phyloP scores from a whole-genome alignment of 1,140 invertebrate genomes.

The Helicoverpa armigera region DNA sequence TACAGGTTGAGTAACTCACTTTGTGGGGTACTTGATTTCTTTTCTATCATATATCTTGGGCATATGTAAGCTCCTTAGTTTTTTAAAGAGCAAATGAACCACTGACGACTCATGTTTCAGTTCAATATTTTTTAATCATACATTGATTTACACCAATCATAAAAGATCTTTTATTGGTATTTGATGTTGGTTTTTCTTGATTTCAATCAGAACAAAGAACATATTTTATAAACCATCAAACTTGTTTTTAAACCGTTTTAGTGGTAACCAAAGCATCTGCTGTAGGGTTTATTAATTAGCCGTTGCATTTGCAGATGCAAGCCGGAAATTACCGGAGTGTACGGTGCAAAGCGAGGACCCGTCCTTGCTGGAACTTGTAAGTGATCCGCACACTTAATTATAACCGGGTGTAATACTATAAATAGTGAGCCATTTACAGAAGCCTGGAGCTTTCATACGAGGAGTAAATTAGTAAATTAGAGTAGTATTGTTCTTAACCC shows the following conservation, averaged over 20 bases:
- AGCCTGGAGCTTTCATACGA: not conserved
- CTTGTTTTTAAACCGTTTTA: too few relatives aligned
- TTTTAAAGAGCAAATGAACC: not conserved
- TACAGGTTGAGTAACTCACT: slow-evolving; percentile 22
- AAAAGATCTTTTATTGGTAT: too few relatives aligned
- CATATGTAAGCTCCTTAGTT: not conserved
- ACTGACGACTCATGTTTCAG: not conserved
- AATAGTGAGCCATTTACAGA: not conserved
- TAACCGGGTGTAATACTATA: not conserved
- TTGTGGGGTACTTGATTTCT: slow-evolving; percentile 13
- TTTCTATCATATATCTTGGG: slow-evolving; percentile 14
- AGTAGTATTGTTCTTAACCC: too few relatives aligned
- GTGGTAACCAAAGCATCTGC: not conserved
- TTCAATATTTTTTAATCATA: too few relatives aligned
- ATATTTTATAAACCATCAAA: too few relatives aligned
- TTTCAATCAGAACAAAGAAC: too few relatives aligned
- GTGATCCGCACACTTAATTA: slow-evolving; percentile 25
- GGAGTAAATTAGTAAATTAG: too few relatives aligned
- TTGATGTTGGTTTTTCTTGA: too few relatives aligned
- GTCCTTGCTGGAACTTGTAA: slow-evolving; percentile 19
- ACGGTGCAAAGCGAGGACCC: slow-evolving; percentile 5
- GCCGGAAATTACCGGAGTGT: slow-evolving; percentile 4
- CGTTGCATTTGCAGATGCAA: slow-evolving; percentile 5
- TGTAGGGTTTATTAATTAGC: not conserved
- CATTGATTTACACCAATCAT: too few relatives aligned